These are phyloP conservation scores for Heteropelma amictum DNA, from an alignment of 2,888 invertebrate genomes.

Conservation along the genomic window DNA sequence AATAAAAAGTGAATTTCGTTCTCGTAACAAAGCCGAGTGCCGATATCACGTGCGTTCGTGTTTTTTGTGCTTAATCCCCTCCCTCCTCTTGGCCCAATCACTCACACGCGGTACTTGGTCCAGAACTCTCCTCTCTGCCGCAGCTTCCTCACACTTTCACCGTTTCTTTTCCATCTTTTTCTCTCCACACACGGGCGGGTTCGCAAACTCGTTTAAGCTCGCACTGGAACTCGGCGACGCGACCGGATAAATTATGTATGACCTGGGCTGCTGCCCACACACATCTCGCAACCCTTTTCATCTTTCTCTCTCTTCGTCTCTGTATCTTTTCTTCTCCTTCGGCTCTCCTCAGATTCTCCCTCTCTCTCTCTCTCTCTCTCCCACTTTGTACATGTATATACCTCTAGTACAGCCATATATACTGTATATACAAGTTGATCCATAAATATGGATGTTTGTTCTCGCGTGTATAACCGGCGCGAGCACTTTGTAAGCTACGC, in stretches of 20 bases:
- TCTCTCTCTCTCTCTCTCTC: constrained; percentile 16
- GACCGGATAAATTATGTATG: constrained; percentile 55
- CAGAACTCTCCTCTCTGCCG: background rate
- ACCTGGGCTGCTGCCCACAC: constrained; percentile 50
- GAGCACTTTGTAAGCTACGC: constrained; percentile 60
- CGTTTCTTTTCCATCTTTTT: background rate
- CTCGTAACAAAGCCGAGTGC: constrained; percentile 51
- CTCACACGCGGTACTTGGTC: too few species aligned
- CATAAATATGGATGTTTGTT: constrained; percentile 60
- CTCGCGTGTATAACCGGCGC: constrained; percentile 62
- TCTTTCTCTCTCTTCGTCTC: constrained; percentile 29
- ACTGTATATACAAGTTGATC: constrained; percentile 44
- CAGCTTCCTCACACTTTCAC: background rate
- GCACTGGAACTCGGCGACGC: constrained; percentile 42
- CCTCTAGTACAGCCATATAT: too few species aligned
- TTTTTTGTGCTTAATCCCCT: background rate
- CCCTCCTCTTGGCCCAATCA: background rate
- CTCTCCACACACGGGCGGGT: constrained; percentile 5
- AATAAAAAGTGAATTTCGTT: constrained; percentile 1
- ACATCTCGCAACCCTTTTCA: constrained; percentile 27
- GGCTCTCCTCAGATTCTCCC: background rate
- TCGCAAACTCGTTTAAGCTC: constrained; percentile 41
- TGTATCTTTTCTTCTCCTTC: constrained; percentile 9
- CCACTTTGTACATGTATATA: background rate
- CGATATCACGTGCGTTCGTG: constrained; percentile 52